These are phyloP conservation scores for Drosophila sordidula DNA, from an alignment of 2,888 invertebrate species.

Conservation along the genomic window DNA sequence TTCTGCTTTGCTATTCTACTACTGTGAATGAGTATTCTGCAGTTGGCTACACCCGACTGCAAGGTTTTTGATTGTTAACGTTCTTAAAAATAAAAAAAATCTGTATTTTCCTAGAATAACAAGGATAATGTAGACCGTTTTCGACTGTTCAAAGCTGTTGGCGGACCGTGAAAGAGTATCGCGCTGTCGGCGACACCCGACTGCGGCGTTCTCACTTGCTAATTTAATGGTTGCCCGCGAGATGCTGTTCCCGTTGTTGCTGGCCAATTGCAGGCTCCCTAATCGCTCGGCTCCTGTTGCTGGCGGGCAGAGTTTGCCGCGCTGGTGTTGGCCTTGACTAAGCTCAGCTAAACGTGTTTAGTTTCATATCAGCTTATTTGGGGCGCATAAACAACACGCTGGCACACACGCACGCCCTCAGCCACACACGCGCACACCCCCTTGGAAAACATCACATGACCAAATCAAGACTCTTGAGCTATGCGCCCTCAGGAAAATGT, in stretches of 20 bases:
- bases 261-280: constrained; percentile 2
- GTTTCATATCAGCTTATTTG: constrained; percentile 44
- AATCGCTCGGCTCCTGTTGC: constrained; percentile 15
- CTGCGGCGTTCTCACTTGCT: neutral
- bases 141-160: too few species aligned
- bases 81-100: too few species aligned
- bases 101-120: too few species aligned
- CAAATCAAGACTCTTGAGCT: constrained; percentile 46
- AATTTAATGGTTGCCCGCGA: neutral
- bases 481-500: constrained; percentile 68
- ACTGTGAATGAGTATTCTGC: too few species aligned
- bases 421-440: neutral
- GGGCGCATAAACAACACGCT: constrained; percentile 7
- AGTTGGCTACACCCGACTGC: too few species aligned
- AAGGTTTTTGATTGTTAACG: too few species aligned
- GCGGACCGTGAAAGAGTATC: too few species aligned
- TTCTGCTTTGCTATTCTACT: too few species aligned
- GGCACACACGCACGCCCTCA: neutral
- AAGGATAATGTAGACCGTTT: too few species aligned
- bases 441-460: constrained; percentile 20
- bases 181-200: too few species aligned
- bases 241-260: neutral
- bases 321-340: constrained; percentile 46
- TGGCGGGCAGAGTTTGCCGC: constrained; percentile 5
- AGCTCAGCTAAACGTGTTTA: constrained; percentile 38